A percentile compares a stretch with the other conserved stretches of the same genome.
Evolutionary conservation across 1,140 invertebrate genomes (phyloP).

Genomic region (Delia radicum): DNA sequence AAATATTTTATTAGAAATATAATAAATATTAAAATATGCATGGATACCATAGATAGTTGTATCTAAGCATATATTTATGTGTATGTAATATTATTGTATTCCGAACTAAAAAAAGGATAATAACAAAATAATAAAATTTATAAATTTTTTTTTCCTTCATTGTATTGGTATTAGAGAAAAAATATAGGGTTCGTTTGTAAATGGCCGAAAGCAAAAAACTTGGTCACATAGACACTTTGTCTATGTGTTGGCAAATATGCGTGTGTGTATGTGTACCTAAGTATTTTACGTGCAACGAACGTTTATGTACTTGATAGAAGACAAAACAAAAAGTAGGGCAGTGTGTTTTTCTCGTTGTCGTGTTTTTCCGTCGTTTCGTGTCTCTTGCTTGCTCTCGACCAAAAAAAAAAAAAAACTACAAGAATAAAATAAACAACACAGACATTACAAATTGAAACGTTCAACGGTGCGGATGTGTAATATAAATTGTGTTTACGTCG

Average conservation of each 20-base stretch:
- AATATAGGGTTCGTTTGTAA: neutral
- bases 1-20: too few relatives aligned
- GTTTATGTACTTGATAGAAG: slow-evolving; percentile 17
- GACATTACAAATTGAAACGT: neutral
- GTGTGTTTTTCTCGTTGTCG: slow-evolving; percentile 42
- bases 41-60: neutral
- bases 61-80: neutral
- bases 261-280: neutral
- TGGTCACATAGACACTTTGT: slow-evolving; percentile 17
- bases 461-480: slow-evolving; percentile 4
- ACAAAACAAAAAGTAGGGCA: slow-evolving; percentile 47
- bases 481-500: neutral
- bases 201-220: slow-evolving; percentile 3
- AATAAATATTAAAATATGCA: too few relatives aligned
- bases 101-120: neutral
- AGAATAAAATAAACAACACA: neutral
- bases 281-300: slow-evolving; percentile 27
- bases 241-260: neutral
- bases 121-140: neutral
- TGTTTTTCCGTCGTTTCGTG: neutral
- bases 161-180: neutral
- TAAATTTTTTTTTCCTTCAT: neutral
- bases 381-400: neutral
- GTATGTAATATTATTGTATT: neutral
- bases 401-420: too few relatives aligned